Conservation (phyloP, 2,797 vertebrate species). For the Pterois miles region DNA sequence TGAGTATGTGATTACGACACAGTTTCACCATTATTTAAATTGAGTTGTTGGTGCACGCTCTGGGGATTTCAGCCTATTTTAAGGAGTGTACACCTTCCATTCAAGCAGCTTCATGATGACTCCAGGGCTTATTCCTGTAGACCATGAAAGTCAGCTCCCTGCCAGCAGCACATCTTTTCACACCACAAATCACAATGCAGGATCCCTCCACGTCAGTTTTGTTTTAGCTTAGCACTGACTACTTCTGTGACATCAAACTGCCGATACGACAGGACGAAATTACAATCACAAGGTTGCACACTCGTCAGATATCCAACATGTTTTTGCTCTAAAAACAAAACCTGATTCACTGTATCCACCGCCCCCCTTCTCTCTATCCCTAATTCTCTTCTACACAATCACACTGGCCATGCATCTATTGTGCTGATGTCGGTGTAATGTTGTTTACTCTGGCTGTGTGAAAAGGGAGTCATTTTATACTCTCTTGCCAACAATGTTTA, state of each 20-base stretch:
- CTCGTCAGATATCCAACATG: background rate
- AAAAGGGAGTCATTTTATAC: constrained; percentile 27
- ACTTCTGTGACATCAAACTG: background rate
- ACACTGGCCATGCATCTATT: constrained; percentile 1
- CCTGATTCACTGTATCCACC: background rate
- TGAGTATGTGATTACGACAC: background rate
- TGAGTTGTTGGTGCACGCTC: background rate
- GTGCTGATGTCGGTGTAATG: constrained; percentile 24
- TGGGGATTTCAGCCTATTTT: background rate
- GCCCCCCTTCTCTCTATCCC: background rate
- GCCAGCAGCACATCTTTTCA: constrained; percentile 6
- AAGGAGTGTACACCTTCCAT: background rate
- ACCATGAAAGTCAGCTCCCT: constrained; percentile 1
- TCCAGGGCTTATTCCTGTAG: constrained; percentile 5
- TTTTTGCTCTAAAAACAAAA: background rate
- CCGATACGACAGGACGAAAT: background rate
- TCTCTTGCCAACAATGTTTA: constrained; percentile 41
- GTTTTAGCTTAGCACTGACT: background rate
- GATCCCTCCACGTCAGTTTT: background rate
- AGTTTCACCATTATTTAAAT: background rate
- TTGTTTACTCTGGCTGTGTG: constrained; percentile 38
- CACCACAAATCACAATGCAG: constrained; percentile 7
- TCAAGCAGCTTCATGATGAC: background rate
- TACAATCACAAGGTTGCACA: background rate
- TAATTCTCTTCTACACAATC: constrained; percentile 10